Base-by-base conservation (phyloP, 2,888 invertebrate genomes). In the Oligia strigilis region DNA sequence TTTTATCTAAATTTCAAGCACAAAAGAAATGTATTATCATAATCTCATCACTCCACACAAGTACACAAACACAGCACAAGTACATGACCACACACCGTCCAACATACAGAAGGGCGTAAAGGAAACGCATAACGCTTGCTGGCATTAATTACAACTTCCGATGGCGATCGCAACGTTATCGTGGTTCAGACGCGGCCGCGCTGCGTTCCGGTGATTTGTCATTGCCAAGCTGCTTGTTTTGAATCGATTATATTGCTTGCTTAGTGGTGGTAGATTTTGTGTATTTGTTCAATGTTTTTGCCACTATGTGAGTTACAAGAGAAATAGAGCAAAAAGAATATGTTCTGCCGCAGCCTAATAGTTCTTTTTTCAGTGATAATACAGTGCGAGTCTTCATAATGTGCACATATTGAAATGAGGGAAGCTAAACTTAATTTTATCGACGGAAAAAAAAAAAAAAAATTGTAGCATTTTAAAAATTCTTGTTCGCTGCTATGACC, bases 71-170 rank as follows among this genome's bases (percentile, higher is more conserved):
- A 29, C 29, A 4, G 19, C n/a, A 52, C 70, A 29, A 29, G 29
- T 36, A 8, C 74, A 72, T 46, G 29, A 75, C 58, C 71, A 14
- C 29, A 82, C 49, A 43, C 23, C 40, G 46, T 66, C 71, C 64
- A 58, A 73, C 72, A 76, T n/a, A 77, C 71, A 85, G 77, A 84
- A 84, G 69, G 81, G 79, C 75, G 69, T 92, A 92, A 94, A 92
- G 93, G 93, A 92, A 93, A 92, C 92, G 91, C 93, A 93, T 94
- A 93, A 93, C 93, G 93, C 89, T 93, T 90, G 91, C 90, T 88
- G 88, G 91, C 94, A 94, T 94, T 95, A 94, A 94, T 95, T 95
- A 94, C 93, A 90, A 93, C 92, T 93, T 94, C 93, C 94, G 91
- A 85, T 91, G 89, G 92, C 90, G 88, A 93, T 92, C 90, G 88